Conservation (phyloP, 92 coral and sea anemone genomes). For the Meandrina meandrites region DNA sequence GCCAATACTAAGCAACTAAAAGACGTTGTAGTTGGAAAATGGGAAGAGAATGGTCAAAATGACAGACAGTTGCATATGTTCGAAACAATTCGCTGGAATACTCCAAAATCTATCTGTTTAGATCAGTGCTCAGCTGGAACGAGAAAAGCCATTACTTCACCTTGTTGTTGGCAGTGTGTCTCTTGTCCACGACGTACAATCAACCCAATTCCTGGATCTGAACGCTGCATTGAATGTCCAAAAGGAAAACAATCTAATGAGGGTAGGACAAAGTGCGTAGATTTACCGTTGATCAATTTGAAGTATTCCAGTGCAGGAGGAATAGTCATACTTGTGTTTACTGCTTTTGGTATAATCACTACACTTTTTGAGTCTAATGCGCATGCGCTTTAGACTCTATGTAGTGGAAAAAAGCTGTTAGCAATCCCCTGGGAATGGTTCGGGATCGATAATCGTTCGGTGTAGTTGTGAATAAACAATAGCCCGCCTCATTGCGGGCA, state of each 20-base stretch:
- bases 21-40: neutral
- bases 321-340: constrained; percentile 32
- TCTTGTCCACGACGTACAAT: constrained; percentile 52
- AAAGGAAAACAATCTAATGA: constrained; percentile 54
- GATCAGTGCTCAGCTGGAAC: constrained; percentile 65
- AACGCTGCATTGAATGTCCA: constrained; percentile 54
- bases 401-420: too few relatives aligned
- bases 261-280: constrained; percentile 54
- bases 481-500: too few relatives aligned
- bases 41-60: neutral
- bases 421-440: too few relatives aligned
- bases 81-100: neutral
- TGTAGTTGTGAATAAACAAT: too few relatives aligned
- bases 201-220: constrained; percentile 21
- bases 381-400: too few relatives aligned
- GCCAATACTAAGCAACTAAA: neutral
- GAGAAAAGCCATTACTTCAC: constrained; percentile 45
- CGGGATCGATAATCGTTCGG: too few relatives aligned
- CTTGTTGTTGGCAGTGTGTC: constrained; percentile 74
- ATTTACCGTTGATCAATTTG: constrained; percentile 57
- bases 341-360: constrained; percentile 45
- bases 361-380: too few relatives aligned
- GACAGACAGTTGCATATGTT: neutral
- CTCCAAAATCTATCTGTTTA: neutral
- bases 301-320: constrained; percentile 54